Evolutionary conservation across 2,797 vertebrate genomes (phyloP), one percentile per base, ranked within the genome.

Genomic region (Steatocranus sp.): DNA sequence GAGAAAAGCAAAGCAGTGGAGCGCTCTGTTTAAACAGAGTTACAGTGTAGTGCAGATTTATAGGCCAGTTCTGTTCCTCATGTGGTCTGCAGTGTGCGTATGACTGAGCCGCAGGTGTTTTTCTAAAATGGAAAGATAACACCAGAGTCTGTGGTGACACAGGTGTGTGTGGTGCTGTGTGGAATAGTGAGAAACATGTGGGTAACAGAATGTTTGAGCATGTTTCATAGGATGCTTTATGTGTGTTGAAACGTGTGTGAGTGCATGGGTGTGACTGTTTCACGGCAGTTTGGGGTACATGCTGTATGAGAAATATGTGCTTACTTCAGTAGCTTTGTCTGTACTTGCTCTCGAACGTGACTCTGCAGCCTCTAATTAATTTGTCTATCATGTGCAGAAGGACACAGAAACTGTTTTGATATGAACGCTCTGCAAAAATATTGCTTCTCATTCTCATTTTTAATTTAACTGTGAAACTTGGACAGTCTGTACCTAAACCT

Each of bases 271-370:
- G 18, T 1, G 18, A 61, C 30, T 20, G 56, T 36, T n/a, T 0
- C 4, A 34, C 12, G 2, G 30, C 18, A n/a, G 18, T 34, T 61
- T 34, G 17, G 30, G 17, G 4, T 34, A 53, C 20, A 25, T 25
- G 11, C 20, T 20, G 48, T 50, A 50, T 20, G 20, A 14, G 50
- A 53, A 53, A n/a, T n/a, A 53, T 1, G 20, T 53, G 50, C 11
- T 25, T 7, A 12, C 32, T 20, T 1, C 58, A 63, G 58, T 34
- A 8, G 17, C 56, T 63, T 36, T 63, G 58, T 18, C 0, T 1
- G 32, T 36, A 36, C 32, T 11, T 20, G 18, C 32, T 61, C 56
- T 61, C 0, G 2, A 0, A 11, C 2, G 0, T 0, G 30, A 61
- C 6, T 34, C 30, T 58, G 30, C 56, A 58, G 56, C 15, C 10